Conservation (phyloP, 2,888 invertebrate species). For the Orthosia incerta region DNA sequence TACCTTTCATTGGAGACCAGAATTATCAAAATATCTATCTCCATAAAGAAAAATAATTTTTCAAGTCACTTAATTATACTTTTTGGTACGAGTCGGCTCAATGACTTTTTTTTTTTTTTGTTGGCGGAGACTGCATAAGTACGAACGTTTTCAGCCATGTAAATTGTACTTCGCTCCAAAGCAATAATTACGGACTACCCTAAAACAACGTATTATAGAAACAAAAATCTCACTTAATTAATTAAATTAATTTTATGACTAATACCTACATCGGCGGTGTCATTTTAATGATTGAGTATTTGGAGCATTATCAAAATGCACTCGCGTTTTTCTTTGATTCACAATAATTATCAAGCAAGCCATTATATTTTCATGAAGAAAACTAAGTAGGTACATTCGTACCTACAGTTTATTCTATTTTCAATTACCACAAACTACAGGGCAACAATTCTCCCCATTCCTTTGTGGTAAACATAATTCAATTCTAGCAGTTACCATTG, state of each 20-base stretch:
- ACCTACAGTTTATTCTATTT: constrained; percentile 7
- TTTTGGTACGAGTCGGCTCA: no score
- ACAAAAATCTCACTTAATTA: no score
- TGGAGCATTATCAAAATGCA: background rate
- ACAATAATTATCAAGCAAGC: background rate
- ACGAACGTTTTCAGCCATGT: background rate
- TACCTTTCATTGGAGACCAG: no score
- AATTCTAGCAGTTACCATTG: constrained; percentile 62
- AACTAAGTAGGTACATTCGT: no score
- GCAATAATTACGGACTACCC: background rate
- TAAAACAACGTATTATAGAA: background rate
- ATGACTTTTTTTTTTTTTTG: no score
- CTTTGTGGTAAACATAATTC: constrained; percentile 56
- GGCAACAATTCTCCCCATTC: constrained; percentile 30
- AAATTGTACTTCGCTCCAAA: background rate
- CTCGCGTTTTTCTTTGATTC: background rate
- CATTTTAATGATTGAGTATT: background rate
- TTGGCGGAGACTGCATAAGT: no score
- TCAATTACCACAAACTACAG: constrained; percentile 21
- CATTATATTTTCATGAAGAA: no score
- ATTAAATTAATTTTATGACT: constrained; percentile 4
- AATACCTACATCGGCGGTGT: background rate
- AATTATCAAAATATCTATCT: no score
- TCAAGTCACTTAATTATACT: no score
- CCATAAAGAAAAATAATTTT: no score